phyloP scores from a whole-genome alignment of 2,113 vertebrate genomes.

The Sclerurus mexicanus region DNA sequence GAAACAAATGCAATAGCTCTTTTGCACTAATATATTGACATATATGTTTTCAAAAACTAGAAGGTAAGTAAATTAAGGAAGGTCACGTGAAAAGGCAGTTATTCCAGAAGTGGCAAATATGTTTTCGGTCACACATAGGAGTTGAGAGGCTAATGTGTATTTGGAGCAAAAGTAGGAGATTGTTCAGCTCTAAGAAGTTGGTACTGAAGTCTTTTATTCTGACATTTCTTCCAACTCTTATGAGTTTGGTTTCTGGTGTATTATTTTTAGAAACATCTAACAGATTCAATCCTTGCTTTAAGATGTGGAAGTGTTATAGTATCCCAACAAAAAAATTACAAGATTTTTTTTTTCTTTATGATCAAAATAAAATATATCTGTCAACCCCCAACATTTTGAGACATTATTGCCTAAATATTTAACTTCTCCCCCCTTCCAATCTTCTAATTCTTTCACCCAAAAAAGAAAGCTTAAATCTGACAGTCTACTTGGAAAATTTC shows the following conservation, averaged over 20 bases:
- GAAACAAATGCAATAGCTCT: neutral
- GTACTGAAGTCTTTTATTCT: neutral
- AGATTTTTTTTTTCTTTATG: neutral
- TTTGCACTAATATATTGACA: neutral
- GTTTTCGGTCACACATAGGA: neutral
- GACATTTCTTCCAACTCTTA: neutral
- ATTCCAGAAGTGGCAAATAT: neutral
- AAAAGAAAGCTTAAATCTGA: neutral
- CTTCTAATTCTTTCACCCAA: neutral
- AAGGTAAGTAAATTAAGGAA: neutral
- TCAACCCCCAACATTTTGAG: neutral
- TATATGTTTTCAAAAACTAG: neutral
- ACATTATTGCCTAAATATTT: neutral
- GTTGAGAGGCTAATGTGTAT: neutral
- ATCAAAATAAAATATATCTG: neutral
- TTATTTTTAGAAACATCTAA: neutral
- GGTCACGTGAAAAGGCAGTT: neutral
- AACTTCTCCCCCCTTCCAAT: rapidly evolving
- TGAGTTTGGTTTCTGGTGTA: neutral
- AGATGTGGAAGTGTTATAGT: neutral
- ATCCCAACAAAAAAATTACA: neutral
- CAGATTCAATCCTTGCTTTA: neutral
- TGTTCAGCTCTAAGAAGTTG: neutral
- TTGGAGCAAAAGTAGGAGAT: neutral
- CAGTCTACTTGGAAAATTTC: neutral